phyloP scores from a whole-genome alignment of 2,113 vertebrate species.

The Labrus mixtus region DNA sequence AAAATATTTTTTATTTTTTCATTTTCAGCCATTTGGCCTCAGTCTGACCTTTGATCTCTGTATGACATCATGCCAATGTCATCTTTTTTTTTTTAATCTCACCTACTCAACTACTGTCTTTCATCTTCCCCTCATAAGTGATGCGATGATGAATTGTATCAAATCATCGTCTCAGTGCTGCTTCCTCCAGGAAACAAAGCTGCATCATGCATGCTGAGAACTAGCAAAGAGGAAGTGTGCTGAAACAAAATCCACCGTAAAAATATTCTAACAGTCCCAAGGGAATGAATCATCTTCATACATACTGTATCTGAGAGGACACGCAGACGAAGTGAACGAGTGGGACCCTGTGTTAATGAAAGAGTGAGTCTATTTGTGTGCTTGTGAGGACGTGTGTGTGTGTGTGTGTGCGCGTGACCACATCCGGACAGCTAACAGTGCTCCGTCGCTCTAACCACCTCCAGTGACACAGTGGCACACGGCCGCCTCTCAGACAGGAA shows the following conservation, averaged over 20 bases:
- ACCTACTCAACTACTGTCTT: no score
- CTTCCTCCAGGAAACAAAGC: not conserved
- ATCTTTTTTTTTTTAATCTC: no score
- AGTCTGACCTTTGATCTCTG: no score
- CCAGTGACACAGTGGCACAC: slow-evolving; percentile 42
- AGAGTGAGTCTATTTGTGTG: slow-evolving; percentile 3
- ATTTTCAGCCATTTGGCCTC: no score
- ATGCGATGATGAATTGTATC: not conserved
- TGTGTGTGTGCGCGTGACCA: slow-evolving; percentile 8
- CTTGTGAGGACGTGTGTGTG: slow-evolving; percentile 5
- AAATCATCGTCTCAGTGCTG: not conserved
- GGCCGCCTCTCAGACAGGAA: slow-evolving; percentile 61
- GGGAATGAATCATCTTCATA: not conserved
- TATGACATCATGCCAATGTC: no score
- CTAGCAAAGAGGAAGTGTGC: not conserved
- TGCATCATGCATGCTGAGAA: not conserved
- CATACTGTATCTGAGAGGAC: slow-evolving; percentile 20
- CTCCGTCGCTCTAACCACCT: slow-evolving; percentile 6
- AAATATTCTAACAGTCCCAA: slow-evolving; percentile 4
- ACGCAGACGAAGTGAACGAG: slow-evolving; percentile 29
- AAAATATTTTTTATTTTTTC: no score
- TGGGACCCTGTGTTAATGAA: not conserved
- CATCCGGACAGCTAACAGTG: slow-evolving; percentile 24
- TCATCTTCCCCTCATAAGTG: no score
- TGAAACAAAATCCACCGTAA: slow-evolving; percentile 6